Percentiles rank a stretch among this genome's conserved stretches.
phyloP scores from a whole-genome alignment of 2,113 vertebrate genomes.

The Thermophis baileyi region DNA sequence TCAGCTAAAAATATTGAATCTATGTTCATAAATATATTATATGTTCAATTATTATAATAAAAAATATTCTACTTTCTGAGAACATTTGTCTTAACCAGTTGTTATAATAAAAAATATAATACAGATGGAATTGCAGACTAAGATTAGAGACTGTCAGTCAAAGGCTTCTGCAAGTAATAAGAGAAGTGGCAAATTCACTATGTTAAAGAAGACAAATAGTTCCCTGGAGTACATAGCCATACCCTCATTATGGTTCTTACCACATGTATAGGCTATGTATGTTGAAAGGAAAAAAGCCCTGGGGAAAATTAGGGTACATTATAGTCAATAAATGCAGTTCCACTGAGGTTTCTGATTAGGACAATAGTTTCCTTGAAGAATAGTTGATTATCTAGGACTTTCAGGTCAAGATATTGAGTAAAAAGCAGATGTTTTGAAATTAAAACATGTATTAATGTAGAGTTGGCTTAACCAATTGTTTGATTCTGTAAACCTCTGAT shows the following conservation, averaged over 20 bases:
- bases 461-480: background rate
- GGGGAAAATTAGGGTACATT: constrained; percentile 41
- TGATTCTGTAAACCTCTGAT: background rate
- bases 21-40: background rate
- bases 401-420: background rate
- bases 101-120: background rate
- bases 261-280: constrained; percentile 31
- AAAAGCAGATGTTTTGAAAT: background rate
- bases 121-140: background rate
- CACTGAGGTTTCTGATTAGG: constrained; percentile 34
- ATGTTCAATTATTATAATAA: background rate
- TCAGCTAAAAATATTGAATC: background rate
- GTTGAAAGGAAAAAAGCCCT: constrained; percentile 57
- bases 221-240: constrained; percentile 24
- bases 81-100: background rate
- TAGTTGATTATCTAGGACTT: background rate
- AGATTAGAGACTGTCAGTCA: background rate
- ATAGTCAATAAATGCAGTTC: constrained; percentile 33
- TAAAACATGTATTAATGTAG: background rate
- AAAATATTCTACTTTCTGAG: background rate
- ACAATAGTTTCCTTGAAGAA: background rate
- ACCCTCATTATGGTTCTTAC: constrained; percentile 18
- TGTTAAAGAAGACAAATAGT: background rate
- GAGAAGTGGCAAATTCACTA: background rate
- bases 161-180: background rate